Base-by-base conservation (phyloP, 1,140 invertebrate species). In the Laupala kohalensis region DNA sequence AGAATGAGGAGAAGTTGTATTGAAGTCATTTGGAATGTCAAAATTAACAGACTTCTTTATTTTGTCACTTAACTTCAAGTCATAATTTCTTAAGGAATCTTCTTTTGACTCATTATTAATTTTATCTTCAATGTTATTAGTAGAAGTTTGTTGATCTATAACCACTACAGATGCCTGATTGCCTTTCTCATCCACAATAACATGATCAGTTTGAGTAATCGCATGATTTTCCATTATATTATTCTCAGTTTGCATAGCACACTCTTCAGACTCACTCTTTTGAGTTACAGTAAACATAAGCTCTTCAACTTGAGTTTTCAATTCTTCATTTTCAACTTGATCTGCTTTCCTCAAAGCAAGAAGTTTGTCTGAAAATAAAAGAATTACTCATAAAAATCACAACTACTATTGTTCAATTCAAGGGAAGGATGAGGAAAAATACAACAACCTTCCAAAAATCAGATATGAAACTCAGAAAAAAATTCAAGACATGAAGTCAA, bases 21-120 rank as follows among this genome's bases (percentile, higher is more conserved):
- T 73, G 25, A 78, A 78, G 63, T 78, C 30, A 62, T 73, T 72
- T 72, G 75, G 72, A 25, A 71, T 64, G 28, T 73, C 65, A 67
- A 72, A 72, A 19, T 29, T 79, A 25, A 84, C 37, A 29, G 83
- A 78, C 3, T 75, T 69, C 27, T 79, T 77, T 1, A 81, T 76
- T 64, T 77, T 79, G 66, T 75, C 69, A 0, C 71, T 69, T 4
- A 78, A 19, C 76, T 75, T 37, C 65, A 75, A 25, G 73, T 80
- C 5, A 5, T 1, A 6, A 0, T 12, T 71, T 5, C 64, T 30
- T 28, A 53, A n/a, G 30, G 64, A 37, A 15, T 74, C 64, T 2
- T 70, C 26, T 3, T 69, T 28, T 4, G 37, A 4, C 4, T 13
- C 37, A 53, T 53, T 53, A 13, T 13, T 13, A 13, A 53, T 53